Percentiles rank a stretch among this genome's conserved stretches.
phyloP scores from a whole-genome alignment of 1,140 invertebrate species.

The Hylaeus volcanicus region DNA sequence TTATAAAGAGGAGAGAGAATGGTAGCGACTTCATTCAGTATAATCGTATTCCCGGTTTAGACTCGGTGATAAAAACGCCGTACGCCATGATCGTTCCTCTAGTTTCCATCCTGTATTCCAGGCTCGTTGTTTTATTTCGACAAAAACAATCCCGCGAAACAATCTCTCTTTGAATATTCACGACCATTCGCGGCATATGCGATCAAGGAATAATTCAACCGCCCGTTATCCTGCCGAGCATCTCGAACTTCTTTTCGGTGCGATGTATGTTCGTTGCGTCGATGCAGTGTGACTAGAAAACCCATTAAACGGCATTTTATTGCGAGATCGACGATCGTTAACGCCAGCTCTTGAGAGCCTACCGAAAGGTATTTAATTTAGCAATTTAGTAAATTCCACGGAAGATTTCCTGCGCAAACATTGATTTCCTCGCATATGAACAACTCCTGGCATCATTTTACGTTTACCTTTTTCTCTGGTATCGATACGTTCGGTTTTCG shows the following conservation, averaged over 20 bases:
- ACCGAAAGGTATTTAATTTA: conserved; percentile 13
- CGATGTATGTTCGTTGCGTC: not conserved
- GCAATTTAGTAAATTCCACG: not conserved
- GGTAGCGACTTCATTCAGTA: conserved; percentile 14
- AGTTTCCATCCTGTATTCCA: not conserved
- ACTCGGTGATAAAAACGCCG: conserved; percentile 49
- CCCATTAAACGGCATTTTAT: conserved; percentile 10
- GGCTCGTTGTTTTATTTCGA: not conserved
- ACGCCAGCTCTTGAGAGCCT: not conserved
- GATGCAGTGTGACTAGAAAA: not conserved
- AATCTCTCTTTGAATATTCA: conserved; percentile 16
- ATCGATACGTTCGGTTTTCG: no score
- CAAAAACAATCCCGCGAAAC: not conserved
- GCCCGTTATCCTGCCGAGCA: not conserved
- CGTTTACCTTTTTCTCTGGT: no score
- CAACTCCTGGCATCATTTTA: no score
- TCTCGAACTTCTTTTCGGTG: not conserved
- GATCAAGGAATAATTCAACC: conserved; percentile 9
- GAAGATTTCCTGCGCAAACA: not conserved
- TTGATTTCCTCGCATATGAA: no score
- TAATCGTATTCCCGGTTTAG: conserved; percentile 2
- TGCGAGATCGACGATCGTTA: conserved; percentile 4
- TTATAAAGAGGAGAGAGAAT: not conserved
- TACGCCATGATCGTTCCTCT: conserved; percentile 20
- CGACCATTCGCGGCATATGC: not conserved